Conservation (phyloP, 2,797 vertebrate genomes). For the Gallinago stenura region DNA sequence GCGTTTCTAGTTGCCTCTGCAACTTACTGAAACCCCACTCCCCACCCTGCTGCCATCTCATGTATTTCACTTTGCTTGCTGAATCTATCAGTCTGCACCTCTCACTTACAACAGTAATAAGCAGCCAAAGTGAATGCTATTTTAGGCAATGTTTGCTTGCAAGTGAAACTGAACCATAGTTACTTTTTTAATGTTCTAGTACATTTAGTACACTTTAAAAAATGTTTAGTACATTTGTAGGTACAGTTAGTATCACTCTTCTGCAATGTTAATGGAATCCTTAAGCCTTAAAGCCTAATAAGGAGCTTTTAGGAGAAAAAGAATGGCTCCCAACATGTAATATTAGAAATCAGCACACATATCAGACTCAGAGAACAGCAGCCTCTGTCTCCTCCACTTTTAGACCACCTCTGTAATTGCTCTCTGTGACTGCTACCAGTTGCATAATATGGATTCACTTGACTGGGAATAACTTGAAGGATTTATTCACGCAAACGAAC, state of each 20-base stretch:
- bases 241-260: background rate
- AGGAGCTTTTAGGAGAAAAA: background rate
- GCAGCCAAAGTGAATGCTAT: background rate
- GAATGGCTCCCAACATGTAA: background rate
- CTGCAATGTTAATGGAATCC: background rate
- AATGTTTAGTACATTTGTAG: background rate
- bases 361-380: background rate
- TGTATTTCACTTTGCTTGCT: background rate
- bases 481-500: background rate
- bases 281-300: background rate
- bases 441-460: background rate
- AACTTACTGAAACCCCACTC: background rate
- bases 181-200: background rate
- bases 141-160: background rate
- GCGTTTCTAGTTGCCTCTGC: background rate
- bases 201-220: background rate
- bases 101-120: background rate
- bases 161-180: background rate
- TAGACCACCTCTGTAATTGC: background rate
- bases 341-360: background rate
- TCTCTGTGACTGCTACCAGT: background rate
- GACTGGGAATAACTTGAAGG: background rate
- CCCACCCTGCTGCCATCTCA: background rate
- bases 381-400: background rate
- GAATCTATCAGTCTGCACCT: background rate